These are phyloP conservation scores for Manis pentadactyla DNA, from an alignment of 2,797 vertebrate genomes.

Conservation along the genomic window DNA sequence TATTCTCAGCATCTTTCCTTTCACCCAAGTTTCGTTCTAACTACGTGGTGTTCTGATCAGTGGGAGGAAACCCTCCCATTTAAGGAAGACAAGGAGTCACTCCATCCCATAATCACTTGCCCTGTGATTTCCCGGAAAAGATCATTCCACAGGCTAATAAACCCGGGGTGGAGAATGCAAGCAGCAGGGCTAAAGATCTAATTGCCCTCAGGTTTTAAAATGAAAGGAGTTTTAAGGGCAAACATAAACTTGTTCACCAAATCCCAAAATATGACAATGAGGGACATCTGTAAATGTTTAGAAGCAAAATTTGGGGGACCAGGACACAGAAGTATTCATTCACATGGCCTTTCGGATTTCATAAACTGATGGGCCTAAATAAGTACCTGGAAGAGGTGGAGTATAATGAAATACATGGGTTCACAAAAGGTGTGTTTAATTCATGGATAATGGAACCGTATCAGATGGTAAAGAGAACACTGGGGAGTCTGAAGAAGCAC, in stretches of 20 bases:
- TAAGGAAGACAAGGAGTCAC: not conserved
- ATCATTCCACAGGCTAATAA: not conserved
- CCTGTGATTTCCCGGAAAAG: not conserved
- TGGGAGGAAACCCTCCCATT: not conserved
- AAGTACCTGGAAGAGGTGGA: not conserved
- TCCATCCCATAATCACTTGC: not conserved
- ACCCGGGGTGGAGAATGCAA: not conserved
- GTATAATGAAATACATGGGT: not conserved
- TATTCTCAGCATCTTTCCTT: not conserved
- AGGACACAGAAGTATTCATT: not conserved
- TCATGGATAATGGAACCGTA: not conserved
- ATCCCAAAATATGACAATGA: not conserved
- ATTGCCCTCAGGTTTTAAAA: not conserved
- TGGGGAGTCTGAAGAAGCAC: not conserved
- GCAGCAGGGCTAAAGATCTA: not conserved
- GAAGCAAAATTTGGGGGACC: not conserved
- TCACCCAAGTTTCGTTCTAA: not conserved
- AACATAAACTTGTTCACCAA: conserved; percentile 26
- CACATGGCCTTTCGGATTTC: not conserved
- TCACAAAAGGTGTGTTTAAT: not conserved
- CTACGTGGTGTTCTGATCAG: not conserved
- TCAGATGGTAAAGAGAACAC: not conserved
- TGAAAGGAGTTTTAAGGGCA: not conserved
- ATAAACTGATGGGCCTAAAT: not conserved
- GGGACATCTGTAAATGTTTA: not conserved